These are phyloP conservation scores for Epizoanthus illoricatus DNA, from an alignment of 92 coral and sea anemone species.

Conservation along the genomic window DNA sequence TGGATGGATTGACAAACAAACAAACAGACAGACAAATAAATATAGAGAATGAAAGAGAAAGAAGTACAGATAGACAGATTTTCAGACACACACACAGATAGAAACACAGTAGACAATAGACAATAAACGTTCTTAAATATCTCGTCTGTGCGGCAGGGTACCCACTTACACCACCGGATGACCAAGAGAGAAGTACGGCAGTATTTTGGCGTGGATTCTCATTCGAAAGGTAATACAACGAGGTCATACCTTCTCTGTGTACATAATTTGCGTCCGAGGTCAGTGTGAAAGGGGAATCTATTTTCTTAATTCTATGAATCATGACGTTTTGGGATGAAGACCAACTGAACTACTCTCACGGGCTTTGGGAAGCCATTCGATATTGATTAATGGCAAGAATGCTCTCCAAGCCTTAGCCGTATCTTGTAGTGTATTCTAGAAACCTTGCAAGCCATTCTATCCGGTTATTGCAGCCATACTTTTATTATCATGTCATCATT, in stretches of 20 bases:
- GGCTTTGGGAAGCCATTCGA: too few species aligned
- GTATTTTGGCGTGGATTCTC: conserved; percentile 76
- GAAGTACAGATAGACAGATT: neutral
- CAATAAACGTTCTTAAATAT: neutral
- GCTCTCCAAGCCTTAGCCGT: too few species aligned
- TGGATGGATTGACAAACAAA: neutral
- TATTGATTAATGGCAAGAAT: too few species aligned
- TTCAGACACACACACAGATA: too few species aligned
- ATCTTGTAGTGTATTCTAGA: too few species aligned
- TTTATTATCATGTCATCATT: neutral
- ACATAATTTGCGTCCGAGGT: too few species aligned
- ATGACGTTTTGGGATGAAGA: too few species aligned
- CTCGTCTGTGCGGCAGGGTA: conserved; percentile 23
- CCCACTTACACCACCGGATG: conserved; percentile 73
- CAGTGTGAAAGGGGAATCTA: too few species aligned
- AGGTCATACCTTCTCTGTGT: too few species aligned
- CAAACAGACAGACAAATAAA: neutral
- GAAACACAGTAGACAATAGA: neutral
- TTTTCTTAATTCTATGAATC: too few species aligned
- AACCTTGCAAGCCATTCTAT: neutral
- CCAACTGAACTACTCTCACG: too few species aligned
- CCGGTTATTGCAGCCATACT: neutral
- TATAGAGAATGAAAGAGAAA: too few species aligned
- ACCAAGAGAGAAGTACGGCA: conserved; percentile 68
- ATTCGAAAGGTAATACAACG: conserved; percentile 62